A percentile compares a stretch with the other conserved stretches of the same genome.
These are phyloP conservation scores for Branchellion lobata DNA, from an alignment of 2,888 invertebrate species.

Conservation along the genomic window DNA sequence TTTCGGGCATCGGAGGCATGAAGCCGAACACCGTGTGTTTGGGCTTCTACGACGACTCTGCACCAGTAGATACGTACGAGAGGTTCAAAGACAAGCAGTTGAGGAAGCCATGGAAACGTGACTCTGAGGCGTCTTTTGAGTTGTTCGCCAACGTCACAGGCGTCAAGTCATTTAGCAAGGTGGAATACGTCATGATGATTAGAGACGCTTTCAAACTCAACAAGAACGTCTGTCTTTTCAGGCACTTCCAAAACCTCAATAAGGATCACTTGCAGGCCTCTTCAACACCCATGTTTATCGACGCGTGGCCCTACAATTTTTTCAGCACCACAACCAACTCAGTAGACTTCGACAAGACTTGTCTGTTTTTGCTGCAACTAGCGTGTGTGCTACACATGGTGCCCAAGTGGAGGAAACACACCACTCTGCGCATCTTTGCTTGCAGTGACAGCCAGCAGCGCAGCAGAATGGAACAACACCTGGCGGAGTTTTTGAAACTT, in stretches of 20 bases:
- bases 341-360: conserved; percentile 84
- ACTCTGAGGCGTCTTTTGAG: conserved; percentile 44
- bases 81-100: neutral
- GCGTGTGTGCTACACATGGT: conserved; percentile 91
- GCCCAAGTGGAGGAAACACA: conserved; percentile 69
- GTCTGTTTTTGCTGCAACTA: conserved; percentile 89
- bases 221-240: conserved; percentile 89
- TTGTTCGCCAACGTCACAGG: conserved; percentile 51
- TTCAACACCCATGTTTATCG: conserved; percentile 70
- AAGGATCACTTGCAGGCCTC: conserved; percentile 73
- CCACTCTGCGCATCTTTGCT: conserved; percentile 79
- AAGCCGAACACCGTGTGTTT: conserved; percentile 92
- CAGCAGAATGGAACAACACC: conserved; percentile 59
- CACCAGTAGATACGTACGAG: conserved; percentile 68
- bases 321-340: conserved; percentile 74
- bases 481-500: conserved; percentile 72
- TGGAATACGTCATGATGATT: conserved; percentile 81
- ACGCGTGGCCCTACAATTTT: conserved; percentile 96
- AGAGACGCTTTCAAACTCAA: conserved; percentile 84
- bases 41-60: conserved; percentile 81
- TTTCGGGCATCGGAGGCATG: conserved; percentile 97
- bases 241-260: conserved; percentile 83
- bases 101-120: neutral
- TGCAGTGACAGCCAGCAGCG: conserved; percentile 64
- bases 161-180: conserved; percentile 55